Percentiles rank a stretch among this genome's conserved stretches.
phyloP scores from a whole-genome alignment of 2,797 vertebrate species.

The Kryptopterus vitreolus region DNA sequence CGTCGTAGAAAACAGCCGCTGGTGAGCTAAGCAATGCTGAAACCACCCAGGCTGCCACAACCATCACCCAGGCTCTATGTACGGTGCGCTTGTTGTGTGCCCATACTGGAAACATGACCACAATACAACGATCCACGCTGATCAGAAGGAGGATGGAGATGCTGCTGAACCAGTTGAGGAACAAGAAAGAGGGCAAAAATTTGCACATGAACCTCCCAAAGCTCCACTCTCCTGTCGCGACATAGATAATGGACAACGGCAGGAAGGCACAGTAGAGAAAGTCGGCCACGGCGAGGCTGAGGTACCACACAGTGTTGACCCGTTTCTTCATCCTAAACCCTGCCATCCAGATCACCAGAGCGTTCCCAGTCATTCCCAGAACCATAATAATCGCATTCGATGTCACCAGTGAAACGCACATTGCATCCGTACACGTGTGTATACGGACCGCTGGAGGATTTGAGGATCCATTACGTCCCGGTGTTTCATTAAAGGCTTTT shows the following conservation, averaged over 20 bases:
- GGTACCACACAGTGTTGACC: conserved; percentile 88
- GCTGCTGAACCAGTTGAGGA: conserved; percentile 93
- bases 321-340: conserved; percentile 88
- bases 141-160: conserved; percentile 88
- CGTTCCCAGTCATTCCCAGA: no score
- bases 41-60: conserved; percentile 74
- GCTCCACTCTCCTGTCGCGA: conserved; percentile 76
- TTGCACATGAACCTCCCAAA: conserved; percentile 89
- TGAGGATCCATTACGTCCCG: not conserved
- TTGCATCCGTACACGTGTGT: no score
- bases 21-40: conserved; percentile 78
- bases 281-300: conserved; percentile 87
- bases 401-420: no score
- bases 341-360: conserved; percentile 58
- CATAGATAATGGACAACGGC: conserved; percentile 75
- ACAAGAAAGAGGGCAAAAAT: conserved; percentile 77
- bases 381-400: no score
- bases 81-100: conserved; percentile 85
- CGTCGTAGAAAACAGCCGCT: conserved; percentile 76
- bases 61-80: conserved; percentile 69
- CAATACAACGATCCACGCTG: conserved; percentile 87
- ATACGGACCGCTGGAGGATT: not conserved
- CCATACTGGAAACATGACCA: conserved; percentile 87
- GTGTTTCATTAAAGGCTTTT: not conserved
- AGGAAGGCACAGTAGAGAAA: conserved; percentile 87